Evolutionary conservation across 2,113 vertebrate species (phyloP).

Genomic region (Eonycteris spelaea): DNA sequence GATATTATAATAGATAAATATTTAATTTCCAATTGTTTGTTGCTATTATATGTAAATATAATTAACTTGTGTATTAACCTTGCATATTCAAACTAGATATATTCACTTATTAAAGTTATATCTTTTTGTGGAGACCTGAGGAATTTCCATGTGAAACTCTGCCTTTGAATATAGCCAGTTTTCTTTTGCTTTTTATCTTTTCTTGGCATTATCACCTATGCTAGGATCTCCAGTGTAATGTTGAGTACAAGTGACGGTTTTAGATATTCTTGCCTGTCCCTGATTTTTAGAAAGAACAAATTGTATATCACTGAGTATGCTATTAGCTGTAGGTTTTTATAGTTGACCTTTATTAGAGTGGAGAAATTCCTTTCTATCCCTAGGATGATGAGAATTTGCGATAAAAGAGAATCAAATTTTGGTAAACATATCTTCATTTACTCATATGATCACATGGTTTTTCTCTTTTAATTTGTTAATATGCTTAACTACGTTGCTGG

Average conservation of each 20-base stretch:
- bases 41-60: not conserved
- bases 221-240: not conserved
- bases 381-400: not conserved
- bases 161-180: not conserved
- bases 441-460: not conserved
- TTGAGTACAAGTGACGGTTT: not conserved
- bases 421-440: not conserved
- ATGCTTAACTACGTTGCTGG: not conserved
- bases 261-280: not conserved
- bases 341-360: not conserved
- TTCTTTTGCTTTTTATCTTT: not conserved
- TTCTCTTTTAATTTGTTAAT: not conserved
- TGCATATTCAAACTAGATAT: not conserved
- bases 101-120: not conserved
- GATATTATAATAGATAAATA: not conserved
- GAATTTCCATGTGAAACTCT: not conserved
- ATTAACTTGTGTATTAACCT: not conserved
- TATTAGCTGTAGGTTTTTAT: not conserved
- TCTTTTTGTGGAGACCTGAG: not conserved
- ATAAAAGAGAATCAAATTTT: not conserved
- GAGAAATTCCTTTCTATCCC: not conserved
- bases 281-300: not conserved
- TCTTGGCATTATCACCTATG: not conserved
- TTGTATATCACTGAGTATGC: not conserved
- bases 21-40: not conserved